Evolutionary conservation across 2,113 vertebrate genomes (phyloP).

Genomic region (Furnarius figulus): DNA sequence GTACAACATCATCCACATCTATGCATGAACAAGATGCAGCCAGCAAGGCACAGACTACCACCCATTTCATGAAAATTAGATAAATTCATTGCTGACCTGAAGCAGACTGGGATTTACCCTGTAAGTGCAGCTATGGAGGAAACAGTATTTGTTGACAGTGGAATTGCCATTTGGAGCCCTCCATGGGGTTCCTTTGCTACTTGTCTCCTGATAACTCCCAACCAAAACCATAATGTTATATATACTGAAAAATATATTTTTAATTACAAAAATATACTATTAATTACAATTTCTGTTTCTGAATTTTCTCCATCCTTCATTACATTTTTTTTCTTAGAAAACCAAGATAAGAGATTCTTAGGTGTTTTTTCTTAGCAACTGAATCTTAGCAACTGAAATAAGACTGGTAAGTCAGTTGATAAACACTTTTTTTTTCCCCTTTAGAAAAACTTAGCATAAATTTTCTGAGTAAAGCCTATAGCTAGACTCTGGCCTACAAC

Average conservation of each 20-base stretch:
- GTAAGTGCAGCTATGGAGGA: not conserved
- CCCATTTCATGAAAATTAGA: not conserved
- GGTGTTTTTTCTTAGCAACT: not conserved
- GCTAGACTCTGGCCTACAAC: not conserved
- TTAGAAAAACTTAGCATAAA: not conserved
- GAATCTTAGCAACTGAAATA: not conserved
- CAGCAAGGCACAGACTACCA: not conserved
- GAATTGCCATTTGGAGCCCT: not conserved
- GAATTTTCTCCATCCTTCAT: not conserved
- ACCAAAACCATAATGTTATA: not conserved
- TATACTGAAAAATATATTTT: not conserved
- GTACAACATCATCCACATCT: not conserved
- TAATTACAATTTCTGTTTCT: not conserved
- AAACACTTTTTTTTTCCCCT: not conserved
- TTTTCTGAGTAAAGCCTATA: not conserved
- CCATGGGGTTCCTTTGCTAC: not conserved
- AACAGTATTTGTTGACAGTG: not conserved
- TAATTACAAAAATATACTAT: no score
- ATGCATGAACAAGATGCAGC: accelerated
- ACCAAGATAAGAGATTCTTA: not conserved
- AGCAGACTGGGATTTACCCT: not conserved
- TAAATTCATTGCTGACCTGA: no score
- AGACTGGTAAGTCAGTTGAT: not conserved
- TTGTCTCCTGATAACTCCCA: not conserved
- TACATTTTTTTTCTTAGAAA: not conserved